Percentiles rank a stretch among this genome's conserved stretches.
phyloP scores from a whole-genome alignment of 2,888 invertebrate species.

The Hypercompe scribonia region DNA sequence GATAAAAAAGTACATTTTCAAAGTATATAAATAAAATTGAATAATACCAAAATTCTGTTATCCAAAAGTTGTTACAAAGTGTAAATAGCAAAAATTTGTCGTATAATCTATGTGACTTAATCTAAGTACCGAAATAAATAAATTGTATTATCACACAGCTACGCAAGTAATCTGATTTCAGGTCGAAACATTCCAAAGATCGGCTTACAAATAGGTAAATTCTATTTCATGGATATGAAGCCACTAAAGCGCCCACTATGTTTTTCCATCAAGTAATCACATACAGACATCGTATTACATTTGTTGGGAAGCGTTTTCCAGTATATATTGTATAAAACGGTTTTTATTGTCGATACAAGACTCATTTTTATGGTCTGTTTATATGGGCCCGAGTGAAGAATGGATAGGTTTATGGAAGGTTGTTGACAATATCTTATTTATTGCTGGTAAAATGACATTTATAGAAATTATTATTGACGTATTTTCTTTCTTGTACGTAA shows the following conservation, averaged over 20 bases:
- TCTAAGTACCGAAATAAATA: not conserved
- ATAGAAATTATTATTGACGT: constrained; percentile 41
- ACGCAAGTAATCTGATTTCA: constrained; percentile 7
- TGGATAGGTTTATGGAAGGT: constrained; percentile 67
- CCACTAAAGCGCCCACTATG: constrained; percentile 36
- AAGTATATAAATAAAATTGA: no score
- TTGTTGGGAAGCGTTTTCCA: constrained; percentile 61
- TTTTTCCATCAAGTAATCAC: constrained; percentile 39
- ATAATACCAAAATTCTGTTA: no score
- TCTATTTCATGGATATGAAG: constrained; percentile 28
- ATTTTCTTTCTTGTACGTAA: constrained; percentile 16
- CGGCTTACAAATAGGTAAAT: constrained; percentile 10
- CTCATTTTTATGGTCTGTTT: constrained; percentile 81
- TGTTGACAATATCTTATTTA: constrained; percentile 64
- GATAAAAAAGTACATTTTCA: no score
- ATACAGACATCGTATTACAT: constrained; percentile 43
- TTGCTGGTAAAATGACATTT: constrained; percentile 52
- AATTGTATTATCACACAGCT: constrained; percentile 13
- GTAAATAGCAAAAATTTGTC: not conserved
- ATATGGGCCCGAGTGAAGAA: constrained; percentile 70
- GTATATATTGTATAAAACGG: constrained; percentile 65
- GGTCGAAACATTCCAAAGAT: constrained; percentile 5
- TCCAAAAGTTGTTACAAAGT: not conserved
- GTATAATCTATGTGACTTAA: not conserved
- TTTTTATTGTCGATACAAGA: constrained; percentile 77